A percentile compares a stretch with the other conserved stretches of the same genome.
Evolutionary conservation across 2,113 vertebrate species (phyloP).

Genomic region (Brachypodius melanocephalos): DNA sequence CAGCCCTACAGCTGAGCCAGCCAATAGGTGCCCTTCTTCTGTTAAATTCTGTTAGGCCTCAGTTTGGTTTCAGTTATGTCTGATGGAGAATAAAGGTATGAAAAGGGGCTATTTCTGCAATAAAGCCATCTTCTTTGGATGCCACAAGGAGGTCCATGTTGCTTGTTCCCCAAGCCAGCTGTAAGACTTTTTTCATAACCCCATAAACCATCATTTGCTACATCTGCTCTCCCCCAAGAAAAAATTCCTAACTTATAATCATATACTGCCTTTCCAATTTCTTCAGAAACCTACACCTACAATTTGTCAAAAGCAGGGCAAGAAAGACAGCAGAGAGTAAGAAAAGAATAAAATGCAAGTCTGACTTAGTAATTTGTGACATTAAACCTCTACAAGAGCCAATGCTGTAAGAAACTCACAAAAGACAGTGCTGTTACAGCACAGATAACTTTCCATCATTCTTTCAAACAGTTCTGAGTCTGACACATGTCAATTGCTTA

Average conservation of each 20-base stretch:
- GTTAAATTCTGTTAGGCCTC: not conserved
- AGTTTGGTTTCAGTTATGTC: not conserved
- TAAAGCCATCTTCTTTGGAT: not conserved
- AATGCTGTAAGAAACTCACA: not conserved
- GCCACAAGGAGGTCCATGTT: not conserved
- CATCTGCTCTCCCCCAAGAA: conserved; percentile 38
- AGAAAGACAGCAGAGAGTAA: not conserved
- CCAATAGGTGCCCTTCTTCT: not conserved
- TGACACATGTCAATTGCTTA: not conserved
- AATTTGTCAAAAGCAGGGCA: not conserved
- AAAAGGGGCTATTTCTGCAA: not conserved
- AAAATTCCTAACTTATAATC: not conserved
- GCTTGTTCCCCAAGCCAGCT: not conserved
- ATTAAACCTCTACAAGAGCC: not conserved
- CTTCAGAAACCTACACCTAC: not conserved
- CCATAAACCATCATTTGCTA: conserved; percentile 6
- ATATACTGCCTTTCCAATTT: not conserved
- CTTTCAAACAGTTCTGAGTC: not conserved
- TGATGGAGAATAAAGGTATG: not conserved
- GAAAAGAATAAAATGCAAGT: not conserved
- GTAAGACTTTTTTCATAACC: not conserved
- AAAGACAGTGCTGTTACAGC: not conserved
- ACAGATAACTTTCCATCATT: not conserved
- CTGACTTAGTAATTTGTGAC: not conserved
- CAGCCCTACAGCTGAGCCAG: not conserved